Percentiles rank a stretch among this genome's conserved stretches.
phyloP scores from a whole-genome alignment of 2,113 vertebrate species.

The Mirounga angustirostris region DNA sequence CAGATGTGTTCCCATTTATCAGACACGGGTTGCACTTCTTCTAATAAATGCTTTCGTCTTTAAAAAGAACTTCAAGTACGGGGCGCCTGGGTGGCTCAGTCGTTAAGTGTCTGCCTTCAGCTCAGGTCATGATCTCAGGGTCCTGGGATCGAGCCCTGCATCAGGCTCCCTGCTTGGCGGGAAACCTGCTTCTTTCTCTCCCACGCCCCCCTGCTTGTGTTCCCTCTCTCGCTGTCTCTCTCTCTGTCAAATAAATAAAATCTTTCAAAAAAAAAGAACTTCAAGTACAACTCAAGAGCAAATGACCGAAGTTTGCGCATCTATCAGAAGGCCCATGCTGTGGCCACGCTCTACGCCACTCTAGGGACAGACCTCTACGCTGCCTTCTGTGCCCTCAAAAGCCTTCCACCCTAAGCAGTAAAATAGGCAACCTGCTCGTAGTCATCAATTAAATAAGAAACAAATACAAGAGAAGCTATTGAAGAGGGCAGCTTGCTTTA shows the following conservation, averaged over 20 bases:
- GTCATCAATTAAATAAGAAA: constrained; percentile 65
- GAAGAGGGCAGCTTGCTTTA: background rate
- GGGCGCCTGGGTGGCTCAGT: no score
- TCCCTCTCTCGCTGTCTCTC: no score
- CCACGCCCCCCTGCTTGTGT: no score
- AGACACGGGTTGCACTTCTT: constrained; percentile 85
- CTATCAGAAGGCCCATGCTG: constrained; percentile 78
- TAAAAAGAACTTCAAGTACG: constrained; percentile 77
- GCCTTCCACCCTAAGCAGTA: constrained; percentile 23
- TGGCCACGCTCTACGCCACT: constrained; percentile 53
- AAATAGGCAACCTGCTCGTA: constrained; percentile 53
- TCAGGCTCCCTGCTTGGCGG: no score
- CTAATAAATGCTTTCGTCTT: constrained; percentile 85
- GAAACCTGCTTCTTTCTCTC: no score
- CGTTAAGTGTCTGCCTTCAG: no score
- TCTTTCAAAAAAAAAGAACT: constrained; percentile 42
- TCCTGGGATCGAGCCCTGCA: no score
- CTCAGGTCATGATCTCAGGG: no score
- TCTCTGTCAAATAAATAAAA: no score
- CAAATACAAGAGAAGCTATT: constrained; percentile 61
- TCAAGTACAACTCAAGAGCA: constrained; percentile 84
- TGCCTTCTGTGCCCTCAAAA: background rate
- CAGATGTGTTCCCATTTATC: constrained; percentile 90
- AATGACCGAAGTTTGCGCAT: constrained; percentile 81
- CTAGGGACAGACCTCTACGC: background rate